These are phyloP conservation scores for Erebia palarica DNA, from an alignment of 2,888 invertebrate genomes.

Conservation along the genomic window DNA sequence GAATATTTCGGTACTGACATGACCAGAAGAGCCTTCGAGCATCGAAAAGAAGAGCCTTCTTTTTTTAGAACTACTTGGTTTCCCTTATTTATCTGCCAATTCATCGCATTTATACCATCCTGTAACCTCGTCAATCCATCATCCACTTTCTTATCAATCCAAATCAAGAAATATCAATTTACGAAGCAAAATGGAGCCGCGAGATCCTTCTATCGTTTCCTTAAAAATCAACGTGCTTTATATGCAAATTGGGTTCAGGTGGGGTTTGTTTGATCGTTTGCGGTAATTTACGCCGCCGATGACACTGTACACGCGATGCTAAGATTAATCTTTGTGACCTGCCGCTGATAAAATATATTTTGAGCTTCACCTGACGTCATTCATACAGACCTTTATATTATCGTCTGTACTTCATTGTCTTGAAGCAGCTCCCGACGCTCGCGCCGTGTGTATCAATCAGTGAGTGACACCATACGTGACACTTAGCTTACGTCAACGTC, in stretches of 20 bases:
- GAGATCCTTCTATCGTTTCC: constrained; percentile 18
- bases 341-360: not conserved
- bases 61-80: not conserved
- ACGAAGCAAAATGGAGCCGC: not conserved
- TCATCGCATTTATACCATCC: not conserved
- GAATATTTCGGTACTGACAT: too few relatives aligned
- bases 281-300: not conserved
- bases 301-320: not conserved
- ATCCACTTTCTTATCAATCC: not conserved
- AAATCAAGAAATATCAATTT: not conserved
- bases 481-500: too few relatives aligned
- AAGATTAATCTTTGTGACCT: not conserved
- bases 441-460: too few relatives aligned
- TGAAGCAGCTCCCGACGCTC: too few relatives aligned
- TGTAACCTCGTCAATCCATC: not conserved
- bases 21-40: too few relatives aligned
- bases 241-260: constrained; percentile 45
- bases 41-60: too few relatives aligned
- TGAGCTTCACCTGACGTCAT: not conserved
- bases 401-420: too few relatives aligned
- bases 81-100: not conserved
- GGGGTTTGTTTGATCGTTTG: constrained; percentile 37
- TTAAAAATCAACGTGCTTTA: constrained; percentile 41
- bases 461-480: too few relatives aligned
- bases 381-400: too few relatives aligned